phyloP scores from a whole-genome alignment of 1,140 invertebrate species.

The Planococcus citri region DNA sequence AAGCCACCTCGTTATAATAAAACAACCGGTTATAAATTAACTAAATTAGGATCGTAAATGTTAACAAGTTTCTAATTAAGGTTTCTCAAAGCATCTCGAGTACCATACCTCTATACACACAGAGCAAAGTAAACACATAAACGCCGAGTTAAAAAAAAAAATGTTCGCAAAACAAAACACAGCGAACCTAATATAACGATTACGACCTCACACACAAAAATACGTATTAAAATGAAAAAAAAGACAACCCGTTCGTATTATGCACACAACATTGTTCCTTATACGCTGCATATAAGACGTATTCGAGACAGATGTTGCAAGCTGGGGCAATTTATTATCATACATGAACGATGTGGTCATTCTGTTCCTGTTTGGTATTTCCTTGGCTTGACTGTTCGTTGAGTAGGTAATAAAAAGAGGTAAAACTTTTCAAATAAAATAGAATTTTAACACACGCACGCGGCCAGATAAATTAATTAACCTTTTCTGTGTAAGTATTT shows the following conservation, averaged over 20 bases:
- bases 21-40: slow-evolving; percentile 3
- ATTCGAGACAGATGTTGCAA: too few relatives aligned
- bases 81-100: too few relatives aligned
- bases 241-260: too few relatives aligned
- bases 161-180: neutral
- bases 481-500: too few relatives aligned
- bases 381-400: neutral
- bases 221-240: too few relatives aligned
- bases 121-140: too few relatives aligned
- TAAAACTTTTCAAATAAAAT: neutral
- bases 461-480: neutral
- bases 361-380: too few relatives aligned
- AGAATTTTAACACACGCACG: neutral
- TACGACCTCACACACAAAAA: neutral
- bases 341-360: too few relatives aligned
- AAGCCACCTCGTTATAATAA: neutral
- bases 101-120: too few relatives aligned
- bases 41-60: neutral
- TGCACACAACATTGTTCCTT: too few relatives aligned
- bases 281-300: too few relatives aligned
- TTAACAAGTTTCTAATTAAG: slow-evolving; percentile 8
- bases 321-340: neutral
- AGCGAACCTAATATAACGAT: too few relatives aligned
- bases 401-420: neutral
- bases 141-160: neutral